Conservation (phyloP, 2,888 invertebrate genomes). For the Melinaea marsaeus region DNA sequence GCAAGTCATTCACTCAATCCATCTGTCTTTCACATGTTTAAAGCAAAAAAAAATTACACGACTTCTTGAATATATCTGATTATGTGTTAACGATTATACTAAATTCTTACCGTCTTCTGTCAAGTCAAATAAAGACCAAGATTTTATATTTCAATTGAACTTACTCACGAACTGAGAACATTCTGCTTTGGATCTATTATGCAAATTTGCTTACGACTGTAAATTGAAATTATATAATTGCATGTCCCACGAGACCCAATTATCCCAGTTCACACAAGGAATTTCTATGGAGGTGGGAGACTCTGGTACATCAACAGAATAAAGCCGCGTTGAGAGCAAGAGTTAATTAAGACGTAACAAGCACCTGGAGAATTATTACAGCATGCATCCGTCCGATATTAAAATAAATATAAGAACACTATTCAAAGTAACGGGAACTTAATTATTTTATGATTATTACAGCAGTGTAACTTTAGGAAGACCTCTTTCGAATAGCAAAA, state of each 20-base stretch:
- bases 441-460: too few species aligned
- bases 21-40: slow-evolving; percentile 23
- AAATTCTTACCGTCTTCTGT: not conserved
- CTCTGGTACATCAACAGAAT: slow-evolving; percentile 14
- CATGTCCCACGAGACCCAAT: slow-evolving; percentile 22
- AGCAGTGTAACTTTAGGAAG: too few species aligned
- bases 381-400: too few species aligned
- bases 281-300: slow-evolving; percentile 16
- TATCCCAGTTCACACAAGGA: slow-evolving; percentile 21
- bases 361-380: slow-evolving; percentile 11
- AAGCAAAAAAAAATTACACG: slow-evolving; percentile 6
- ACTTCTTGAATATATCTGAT: not conserved
- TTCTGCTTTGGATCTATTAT: not conserved
- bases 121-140: too few species aligned
- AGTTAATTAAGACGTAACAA: slow-evolving; percentile 30
- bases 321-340: slow-evolving; percentile 22
- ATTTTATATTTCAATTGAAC: too few species aligned
- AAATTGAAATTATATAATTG: slow-evolving; percentile 15
- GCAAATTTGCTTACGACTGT: not conserved
- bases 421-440: too few species aligned
- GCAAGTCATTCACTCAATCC: slow-evolving; percentile 29
- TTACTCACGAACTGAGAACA: too few species aligned
- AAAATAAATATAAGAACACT: too few species aligned
- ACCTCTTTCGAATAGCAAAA: too few species aligned
- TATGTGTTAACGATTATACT: not conserved